Evolutionary conservation across 2,888 invertebrate genomes (phyloP), one percentile per base, ranked within the genome.

Genomic region (Drymonia ruficornis): DNA sequence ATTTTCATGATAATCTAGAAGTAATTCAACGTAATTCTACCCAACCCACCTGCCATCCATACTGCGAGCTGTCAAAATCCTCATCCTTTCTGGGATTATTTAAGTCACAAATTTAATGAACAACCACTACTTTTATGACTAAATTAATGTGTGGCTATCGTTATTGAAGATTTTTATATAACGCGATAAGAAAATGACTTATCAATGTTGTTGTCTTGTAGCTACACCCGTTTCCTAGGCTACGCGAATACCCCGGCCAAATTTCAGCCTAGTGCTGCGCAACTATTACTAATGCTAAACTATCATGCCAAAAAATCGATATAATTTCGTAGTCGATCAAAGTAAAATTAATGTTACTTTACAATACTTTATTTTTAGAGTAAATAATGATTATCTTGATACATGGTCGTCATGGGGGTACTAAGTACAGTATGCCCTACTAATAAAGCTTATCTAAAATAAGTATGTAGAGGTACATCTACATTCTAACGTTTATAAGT

Each of bases 141-240:
- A 61, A 53, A 61, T 53, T 65, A 62, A 15, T 62, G 61, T 53
- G 52, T 53, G 36, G 50, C 50, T 58, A 66, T 55, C 57, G 61
- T 68, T 67, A 63, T 59, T 52, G 54, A 65, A 62, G 61, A 66
- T 76, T 84, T 86, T 86, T 88, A 87, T 84, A 67, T 88, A 88
- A 86, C 82, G 74, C 80, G 81, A 80, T 80, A 79, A 79, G 77
- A 80, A 70, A 80, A 73, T 80, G 78, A 81, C 80, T 80, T 78
- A 80, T 81, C 85, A 86, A 78, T 91, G 90, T 91, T 91, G 90
- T 91, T 91, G 87, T 88, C 83, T 83, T 83, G 84, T 87, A 87
- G 86, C 84, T 91, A 90, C 89, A 82, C 91, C 90, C 91, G 91
- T 91, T 91, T 91, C 91, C 91, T 91, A 81, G 91, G 91, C 91